These are phyloP conservation scores for Hydrotaea diabolus DNA, from an alignment of 2,888 invertebrate species.

Conservation along the genomic window DNA sequence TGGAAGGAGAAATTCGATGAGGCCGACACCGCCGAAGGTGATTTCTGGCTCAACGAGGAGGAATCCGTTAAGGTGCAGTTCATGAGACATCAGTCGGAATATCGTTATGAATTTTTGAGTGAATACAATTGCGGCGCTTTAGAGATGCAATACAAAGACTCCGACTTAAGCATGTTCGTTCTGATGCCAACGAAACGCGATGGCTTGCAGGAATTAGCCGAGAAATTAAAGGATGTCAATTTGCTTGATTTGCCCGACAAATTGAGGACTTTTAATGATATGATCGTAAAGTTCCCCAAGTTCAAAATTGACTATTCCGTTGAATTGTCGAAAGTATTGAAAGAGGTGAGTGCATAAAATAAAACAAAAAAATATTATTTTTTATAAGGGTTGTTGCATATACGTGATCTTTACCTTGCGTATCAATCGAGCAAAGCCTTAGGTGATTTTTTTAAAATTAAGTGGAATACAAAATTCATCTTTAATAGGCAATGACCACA, in stretches of 20 bases:
- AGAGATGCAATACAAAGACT: slow-evolving; percentile 87
- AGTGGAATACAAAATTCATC: too few species aligned
- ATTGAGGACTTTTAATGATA: slow-evolving; percentile 72
- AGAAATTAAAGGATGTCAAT: slow-evolving; percentile 84
- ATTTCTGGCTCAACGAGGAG: slow-evolving; percentile 84
- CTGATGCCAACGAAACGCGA: slow-evolving; percentile 87
- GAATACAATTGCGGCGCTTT: slow-evolving; percentile 84
- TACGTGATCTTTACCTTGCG: too few species aligned
- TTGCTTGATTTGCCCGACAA: slow-evolving; percentile 81
- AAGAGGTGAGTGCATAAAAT: slow-evolving; percentile 81
- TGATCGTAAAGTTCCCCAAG: slow-evolving; percentile 86
- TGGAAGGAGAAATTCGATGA: slow-evolving; percentile 88
- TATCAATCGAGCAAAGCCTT: too few species aligned
- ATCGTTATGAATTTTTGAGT: slow-evolving; percentile 81
- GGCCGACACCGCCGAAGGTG: slow-evolving; percentile 83
- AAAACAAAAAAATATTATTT: too few species aligned
- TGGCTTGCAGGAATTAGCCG: slow-evolving; percentile 85
- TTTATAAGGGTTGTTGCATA: too few species aligned
- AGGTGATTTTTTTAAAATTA: too few species aligned
- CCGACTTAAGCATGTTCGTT: slow-evolving; percentile 88
- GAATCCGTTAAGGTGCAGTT: slow-evolving; percentile 85
- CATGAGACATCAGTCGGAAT: slow-evolving; percentile 85
- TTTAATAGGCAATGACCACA: too few species aligned
- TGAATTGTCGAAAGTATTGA: slow-evolving; percentile 83
- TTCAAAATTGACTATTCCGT: slow-evolving; percentile 90